Base-by-base conservation (phyloP, 2,113 vertebrate genomes). In the Erythrocebus patas region DNA sequence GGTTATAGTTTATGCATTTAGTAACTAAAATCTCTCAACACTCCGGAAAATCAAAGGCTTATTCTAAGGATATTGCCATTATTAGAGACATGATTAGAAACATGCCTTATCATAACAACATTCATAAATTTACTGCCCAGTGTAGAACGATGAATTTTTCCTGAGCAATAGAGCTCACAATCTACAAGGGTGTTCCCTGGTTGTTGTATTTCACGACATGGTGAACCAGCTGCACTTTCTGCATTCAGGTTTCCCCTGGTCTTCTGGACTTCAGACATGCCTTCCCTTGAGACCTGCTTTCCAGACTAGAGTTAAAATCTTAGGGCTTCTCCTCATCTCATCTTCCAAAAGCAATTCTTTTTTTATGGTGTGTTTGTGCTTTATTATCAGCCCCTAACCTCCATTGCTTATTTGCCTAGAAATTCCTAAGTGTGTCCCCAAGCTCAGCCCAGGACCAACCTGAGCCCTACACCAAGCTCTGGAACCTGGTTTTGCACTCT, bases 81-180 rank as follows among this genome's bases (percentile, higher is more conserved):
- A 18, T 45, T 52, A 55, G 17, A 76, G 17, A 35, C 2, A 32
- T 20, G 2, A 75, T 83, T 57, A 57, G 23, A 64, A 64, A 64
- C 12, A 64, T 1, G 0, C 61, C 61, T 64, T 64, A 64, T 64
- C 38, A 52, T 89, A 82, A 88, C 23, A 82, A 91, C 23, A 43
- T 70, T 61, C 61, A 75, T 94, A 73, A 89, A 92, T 94, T 72
- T 45, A 72, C 48, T 82, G 45, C 66, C 40, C 27, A n/a, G 30
- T 17, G 6, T 22, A 89, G 73, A 94, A 64, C 76, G 78, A 86
- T 86, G 78, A 85, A 95, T 93, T 90, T 88, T 12, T 89, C 79
- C 79, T 73, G 6, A 82, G 85, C 73, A n/a, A 17, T 35, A 23
- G 17, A 68, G 82, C 52, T 95, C 88, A 27, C 80, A 25, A 6